Conservation (phyloP, 1,140 invertebrate species). For the Goniozus legneri region DNA sequence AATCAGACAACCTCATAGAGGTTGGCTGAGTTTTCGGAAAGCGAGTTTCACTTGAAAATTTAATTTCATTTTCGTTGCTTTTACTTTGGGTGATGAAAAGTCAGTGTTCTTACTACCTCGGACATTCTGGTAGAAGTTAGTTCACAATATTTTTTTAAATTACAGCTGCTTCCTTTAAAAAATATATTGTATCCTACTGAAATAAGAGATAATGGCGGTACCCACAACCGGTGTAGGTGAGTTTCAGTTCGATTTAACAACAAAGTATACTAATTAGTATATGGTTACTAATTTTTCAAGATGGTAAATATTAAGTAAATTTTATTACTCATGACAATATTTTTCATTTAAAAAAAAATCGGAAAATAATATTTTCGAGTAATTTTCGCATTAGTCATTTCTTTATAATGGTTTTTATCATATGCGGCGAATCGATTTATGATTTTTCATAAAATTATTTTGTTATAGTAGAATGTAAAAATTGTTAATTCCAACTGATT, state of each 20-base stretch:
- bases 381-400: no score
- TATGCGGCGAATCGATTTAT: no score
- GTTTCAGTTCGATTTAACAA: slow-evolving; percentile 24
- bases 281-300: no score
- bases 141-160: slow-evolving; percentile 10
- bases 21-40: slow-evolving; percentile 35
- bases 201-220: slow-evolving; percentile 50
- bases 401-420: no score
- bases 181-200: slow-evolving; percentile 32
- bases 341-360: no score
- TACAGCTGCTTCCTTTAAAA: slow-evolving; percentile 19
- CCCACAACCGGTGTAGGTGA: slow-evolving; percentile 53
- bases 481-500: no score
- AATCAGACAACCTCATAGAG: slow-evolving; percentile 31
- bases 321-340: no score
- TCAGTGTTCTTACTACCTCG: slow-evolving; percentile 12
- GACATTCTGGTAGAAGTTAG: slow-evolving; percentile 7
- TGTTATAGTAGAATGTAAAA: slow-evolving; percentile 2
- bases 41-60: slow-evolving; percentile 27
- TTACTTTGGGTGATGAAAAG: slow-evolving; percentile 20
- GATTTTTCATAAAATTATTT: neutral
- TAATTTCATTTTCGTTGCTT: slow-evolving; percentile 18
- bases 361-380: no score
- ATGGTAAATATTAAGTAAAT: no score
- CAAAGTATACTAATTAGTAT: slow-evolving; percentile 9